Conservation (phyloP, 2,888 invertebrate species). For the Eueremaeus valkanovi region DNA sequence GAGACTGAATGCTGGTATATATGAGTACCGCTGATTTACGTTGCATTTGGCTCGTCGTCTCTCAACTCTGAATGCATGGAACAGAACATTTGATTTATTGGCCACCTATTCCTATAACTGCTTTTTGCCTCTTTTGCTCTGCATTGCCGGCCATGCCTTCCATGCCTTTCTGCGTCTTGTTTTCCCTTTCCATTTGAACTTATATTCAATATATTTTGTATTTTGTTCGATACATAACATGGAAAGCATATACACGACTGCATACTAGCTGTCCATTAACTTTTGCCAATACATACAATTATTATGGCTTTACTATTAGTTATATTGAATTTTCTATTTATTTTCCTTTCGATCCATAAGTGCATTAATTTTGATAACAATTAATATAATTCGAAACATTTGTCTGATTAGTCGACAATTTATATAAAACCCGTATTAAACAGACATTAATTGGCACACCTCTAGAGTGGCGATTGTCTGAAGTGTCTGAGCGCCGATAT, state of each 20-base stretch:
- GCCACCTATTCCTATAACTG: slow-evolving; percentile 40
- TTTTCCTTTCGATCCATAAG: not conserved
- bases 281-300: slow-evolving; percentile 3
- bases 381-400: not conserved
- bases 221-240: not conserved
- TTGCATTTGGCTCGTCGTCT: slow-evolving; percentile 36
- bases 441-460: slow-evolving; percentile 25
- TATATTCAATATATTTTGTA: slow-evolving; percentile 29
- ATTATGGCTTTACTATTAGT: not conserved
- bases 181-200: slow-evolving; percentile 24
- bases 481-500: not conserved
- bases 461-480: slow-evolving; percentile 7
- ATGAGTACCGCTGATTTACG: slow-evolving; percentile 33
- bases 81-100: slow-evolving; percentile 43
- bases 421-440: not conserved
- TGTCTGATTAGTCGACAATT: not conserved
- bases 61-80: slow-evolving; percentile 26
- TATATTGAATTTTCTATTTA: not conserved
- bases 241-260: not conserved
- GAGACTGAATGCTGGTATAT: too few species aligned
- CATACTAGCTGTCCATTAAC: not conserved
- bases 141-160: slow-evolving; percentile 33
- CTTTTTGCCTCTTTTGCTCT: slow-evolving; percentile 22
- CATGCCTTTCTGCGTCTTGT: slow-evolving; percentile 30
- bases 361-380: not conserved